Evolutionary conservation across 2,113 vertebrate genomes (phyloP).

Genomic region (Zosterops hypoxanthus): DNA sequence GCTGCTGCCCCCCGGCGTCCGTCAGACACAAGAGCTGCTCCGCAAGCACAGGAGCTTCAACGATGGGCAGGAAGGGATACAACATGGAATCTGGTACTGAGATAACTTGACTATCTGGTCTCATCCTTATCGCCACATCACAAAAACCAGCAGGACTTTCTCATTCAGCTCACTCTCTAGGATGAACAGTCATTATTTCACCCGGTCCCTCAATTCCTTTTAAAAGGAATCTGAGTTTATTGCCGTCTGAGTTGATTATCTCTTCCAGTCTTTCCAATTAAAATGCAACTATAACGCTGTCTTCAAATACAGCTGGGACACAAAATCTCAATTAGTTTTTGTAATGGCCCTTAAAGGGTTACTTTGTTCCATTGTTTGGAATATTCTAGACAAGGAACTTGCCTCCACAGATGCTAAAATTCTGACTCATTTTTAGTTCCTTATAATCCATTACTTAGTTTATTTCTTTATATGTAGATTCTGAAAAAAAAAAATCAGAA

Average conservation of each 20-base stretch:
- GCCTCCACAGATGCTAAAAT: background rate
- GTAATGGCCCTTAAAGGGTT: background rate
- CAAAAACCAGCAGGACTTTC: background rate
- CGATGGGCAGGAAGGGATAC: fast-evolving
- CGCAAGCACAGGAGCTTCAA: fast-evolving
- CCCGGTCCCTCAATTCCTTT: fast-evolving
- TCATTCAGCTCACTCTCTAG: background rate
- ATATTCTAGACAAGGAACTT: background rate
- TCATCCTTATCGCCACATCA: background rate
- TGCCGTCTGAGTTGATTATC: background rate
- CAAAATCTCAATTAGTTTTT: background rate
- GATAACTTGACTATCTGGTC: fast-evolving
- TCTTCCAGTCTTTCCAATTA: background rate
- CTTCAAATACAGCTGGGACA: background rate
- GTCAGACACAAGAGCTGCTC: fast-evolving
- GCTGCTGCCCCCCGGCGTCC: conserved; percentile 24
- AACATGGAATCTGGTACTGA: fast-evolving
- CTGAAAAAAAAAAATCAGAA: background rate
- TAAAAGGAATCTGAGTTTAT: background rate
- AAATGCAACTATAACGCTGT: background rate
- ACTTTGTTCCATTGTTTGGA: background rate
- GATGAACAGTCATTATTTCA: background rate
- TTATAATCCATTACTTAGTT: background rate
- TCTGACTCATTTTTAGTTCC: background rate
- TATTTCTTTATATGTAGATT: background rate